A percentile compares a stretch with the other conserved stretches of the same genome.
Conservation (phyloP, 2,113 vertebrate species). For the Malurus cyaneus region DNA sequence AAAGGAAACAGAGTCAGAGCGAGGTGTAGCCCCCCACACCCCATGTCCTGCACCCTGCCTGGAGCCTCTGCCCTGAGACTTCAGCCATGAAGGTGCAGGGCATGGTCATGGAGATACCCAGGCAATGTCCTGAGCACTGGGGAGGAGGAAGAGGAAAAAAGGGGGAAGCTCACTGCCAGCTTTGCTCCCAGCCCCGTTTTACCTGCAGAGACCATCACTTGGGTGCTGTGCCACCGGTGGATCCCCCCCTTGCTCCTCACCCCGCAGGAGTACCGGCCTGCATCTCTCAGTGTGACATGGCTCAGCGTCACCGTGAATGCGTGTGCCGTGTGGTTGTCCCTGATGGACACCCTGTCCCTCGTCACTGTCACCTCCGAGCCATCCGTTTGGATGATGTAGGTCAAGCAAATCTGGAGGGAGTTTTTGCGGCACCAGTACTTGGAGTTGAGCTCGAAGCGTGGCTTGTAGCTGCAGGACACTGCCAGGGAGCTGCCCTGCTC, state of each 20-base stretch:
- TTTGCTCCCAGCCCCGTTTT: not conserved
- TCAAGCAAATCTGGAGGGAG: not conserved
- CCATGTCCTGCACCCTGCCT: rapidly evolving
- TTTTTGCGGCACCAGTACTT: not conserved
- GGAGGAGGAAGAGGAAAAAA: not conserved
- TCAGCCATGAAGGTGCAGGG: not conserved
- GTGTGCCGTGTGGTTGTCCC: not conserved
- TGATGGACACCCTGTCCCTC: not conserved
- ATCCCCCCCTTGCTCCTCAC: not conserved
- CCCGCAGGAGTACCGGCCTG: not conserved
- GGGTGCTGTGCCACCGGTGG: rapidly evolving
- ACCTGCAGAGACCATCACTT: conserved; percentile 10
- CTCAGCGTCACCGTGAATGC: not conserved
- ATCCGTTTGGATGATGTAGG: not conserved
- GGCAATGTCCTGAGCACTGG: not conserved
- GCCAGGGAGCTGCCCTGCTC: not conserved
- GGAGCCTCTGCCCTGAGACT: not conserved
- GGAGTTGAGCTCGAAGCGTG: not conserved
- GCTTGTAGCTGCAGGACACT: conserved; percentile 6
- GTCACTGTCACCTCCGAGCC: not conserved
- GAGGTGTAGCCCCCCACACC: rapidly evolving
- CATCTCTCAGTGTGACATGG: rapidly evolving
- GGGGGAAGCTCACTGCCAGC: not conserved
- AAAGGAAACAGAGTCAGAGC: not conserved
- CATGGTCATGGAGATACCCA: not conserved